Evolutionary conservation across 2,797 vertebrate genomes (phyloP).

Genomic region (Cossypha heuglini): DNA sequence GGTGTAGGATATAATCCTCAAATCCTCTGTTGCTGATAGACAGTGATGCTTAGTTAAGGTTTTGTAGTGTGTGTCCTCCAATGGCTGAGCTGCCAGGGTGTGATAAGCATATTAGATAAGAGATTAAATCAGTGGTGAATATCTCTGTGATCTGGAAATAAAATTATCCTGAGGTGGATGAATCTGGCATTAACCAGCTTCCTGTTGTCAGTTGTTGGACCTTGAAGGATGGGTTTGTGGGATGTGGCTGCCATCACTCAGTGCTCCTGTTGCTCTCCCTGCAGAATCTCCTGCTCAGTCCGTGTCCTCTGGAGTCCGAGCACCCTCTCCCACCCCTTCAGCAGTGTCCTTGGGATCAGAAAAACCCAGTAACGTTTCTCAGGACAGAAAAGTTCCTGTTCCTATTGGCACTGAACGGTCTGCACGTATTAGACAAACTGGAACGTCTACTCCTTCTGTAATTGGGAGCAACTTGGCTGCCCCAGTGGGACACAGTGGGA

Average conservation of each 20-base stretch:
- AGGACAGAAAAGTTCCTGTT: conserved; percentile 84
- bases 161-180: neutral
- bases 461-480: conserved; percentile 82
- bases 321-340: conserved; percentile 80
- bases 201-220: fast-evolving
- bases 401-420: conserved; percentile 83
- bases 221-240: fast-evolving
- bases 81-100: neutral
- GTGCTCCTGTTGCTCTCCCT: neutral
- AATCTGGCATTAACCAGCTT: neutral
- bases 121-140: neutral
- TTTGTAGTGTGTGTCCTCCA: neutral
- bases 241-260: neutral
- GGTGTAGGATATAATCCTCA: neutral
- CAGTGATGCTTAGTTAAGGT: neutral
- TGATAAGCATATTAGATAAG: neutral
- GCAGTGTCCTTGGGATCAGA: conserved; percentile 80
- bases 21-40: neutral
- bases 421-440: conserved; percentile 83
- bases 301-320: conserved; percentile 78
- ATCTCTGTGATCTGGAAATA: neutral
- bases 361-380: conserved; percentile 78
- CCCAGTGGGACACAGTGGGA: conserved; percentile 82
- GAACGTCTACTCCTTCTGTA: conserved; percentile 81
- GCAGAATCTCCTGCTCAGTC: conserved; percentile 79